A percentile compares a stretch with the other conserved stretches of the same genome.
These are phyloP conservation scores for Dicaeum eximium DNA, from an alignment of 2,113 vertebrate genomes.

Conservation along the genomic window DNA sequence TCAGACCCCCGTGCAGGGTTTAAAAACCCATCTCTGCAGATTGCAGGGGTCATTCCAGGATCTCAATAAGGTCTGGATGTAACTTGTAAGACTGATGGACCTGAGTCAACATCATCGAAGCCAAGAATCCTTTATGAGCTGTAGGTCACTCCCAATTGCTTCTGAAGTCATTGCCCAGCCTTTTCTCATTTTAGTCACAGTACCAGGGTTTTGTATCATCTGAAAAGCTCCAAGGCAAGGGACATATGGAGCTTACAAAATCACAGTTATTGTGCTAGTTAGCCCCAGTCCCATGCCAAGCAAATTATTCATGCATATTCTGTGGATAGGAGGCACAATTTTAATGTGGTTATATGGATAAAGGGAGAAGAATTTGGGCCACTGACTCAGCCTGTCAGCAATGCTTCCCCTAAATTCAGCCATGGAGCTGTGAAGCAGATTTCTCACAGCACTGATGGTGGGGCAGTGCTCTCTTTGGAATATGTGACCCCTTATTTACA, in stretches of 20 bases:
- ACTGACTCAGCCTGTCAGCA: conserved; percentile 50
- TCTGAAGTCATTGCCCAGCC: conserved; percentile 43
- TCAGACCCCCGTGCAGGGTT: neutral
- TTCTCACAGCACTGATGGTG: neutral
- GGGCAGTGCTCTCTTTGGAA: neutral
- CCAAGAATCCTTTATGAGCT: conserved; percentile 25
- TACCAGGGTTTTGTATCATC: conserved; percentile 17
- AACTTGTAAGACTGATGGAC: neutral
- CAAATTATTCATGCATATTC: conserved; percentile 56
- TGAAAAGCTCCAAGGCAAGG: conserved; percentile 43
- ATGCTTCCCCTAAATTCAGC: conserved; percentile 22
- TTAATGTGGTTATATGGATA: conserved; percentile 62
- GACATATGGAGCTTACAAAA: conserved; percentile 53
- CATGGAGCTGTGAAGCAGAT: conserved; percentile 1
- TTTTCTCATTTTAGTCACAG: conserved; percentile 39
- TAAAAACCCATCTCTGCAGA: neutral
- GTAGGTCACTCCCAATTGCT: conserved; percentile 21
- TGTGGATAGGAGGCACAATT: conserved; percentile 50
- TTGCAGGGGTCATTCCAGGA: conserved; percentile 22
- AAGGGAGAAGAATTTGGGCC: conserved; percentile 53
- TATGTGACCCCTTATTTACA: neutral
- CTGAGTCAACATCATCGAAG: neutral
- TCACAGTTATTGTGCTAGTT: conserved; percentile 42
- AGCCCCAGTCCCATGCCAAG: conserved; percentile 41
- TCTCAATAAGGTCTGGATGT: neutral